Evolutionary conservation across 2,888 invertebrate species (phyloP), one percentile per base, ranked within the genome.

Genomic region (Charanyca ferruginea): DNA sequence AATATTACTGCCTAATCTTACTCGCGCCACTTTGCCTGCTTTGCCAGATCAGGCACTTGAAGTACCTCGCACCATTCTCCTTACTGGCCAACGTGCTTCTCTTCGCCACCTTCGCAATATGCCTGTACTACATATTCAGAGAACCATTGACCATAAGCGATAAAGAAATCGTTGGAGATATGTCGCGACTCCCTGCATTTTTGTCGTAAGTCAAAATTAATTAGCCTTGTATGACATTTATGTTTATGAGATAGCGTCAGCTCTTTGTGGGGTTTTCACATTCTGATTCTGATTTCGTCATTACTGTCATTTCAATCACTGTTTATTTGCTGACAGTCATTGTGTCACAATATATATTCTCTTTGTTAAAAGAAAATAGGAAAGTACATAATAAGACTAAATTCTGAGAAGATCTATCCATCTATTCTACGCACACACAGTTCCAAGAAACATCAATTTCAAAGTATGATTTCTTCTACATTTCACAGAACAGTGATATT

Each of bases 61-160:
- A 97, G 86, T 97, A 97, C 88, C 92, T 99, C 64, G 98, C 99
- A 2, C 98, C 98, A 0, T 98, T 99, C 87, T 99, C 99, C 0
- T 95, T 98, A 66, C 87, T 98, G 48, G 99, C 99, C 22, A 99
- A 99, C 87, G 63, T 97, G 8, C 96, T 98, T 41, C 97, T 99
- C 85, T 93, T 98, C 0, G 88, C 96, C 1, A 98, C 98, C 0
- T 97, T 99, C 80, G 96, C 94, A 28, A 97, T 99, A 81, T 98
- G 98, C 22, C 96, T 98, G 35, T 98, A 98, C 90, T 98, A 98
- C 87, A 96, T 98, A 88, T 97, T 98, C 85, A 96, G 95, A 78
- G 93, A 91, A 45, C 86, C 90, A 44, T 87, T 95, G 44, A 84
- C 87, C 20, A 93, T 92, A 75, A 85, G 87, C 0, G 96, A 96